A percentile compares a stretch with the other conserved stretches of the same genome.
Conservation (phyloP, 1,140 invertebrate species). For the Dermatophagoides farinae region DNA sequence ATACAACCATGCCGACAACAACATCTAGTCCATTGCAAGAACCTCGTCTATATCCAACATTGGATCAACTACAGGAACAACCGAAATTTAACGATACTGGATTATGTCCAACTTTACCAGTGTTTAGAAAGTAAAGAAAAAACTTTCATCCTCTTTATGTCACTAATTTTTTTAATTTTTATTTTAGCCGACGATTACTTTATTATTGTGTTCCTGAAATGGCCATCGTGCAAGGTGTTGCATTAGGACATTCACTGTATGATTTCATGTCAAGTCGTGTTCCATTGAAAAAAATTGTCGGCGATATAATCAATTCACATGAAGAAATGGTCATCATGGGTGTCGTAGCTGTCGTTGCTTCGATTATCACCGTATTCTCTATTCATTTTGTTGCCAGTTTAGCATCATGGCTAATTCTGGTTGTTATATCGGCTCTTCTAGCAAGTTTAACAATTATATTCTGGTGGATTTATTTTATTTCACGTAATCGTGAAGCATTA, state of each 20-base stretch:
- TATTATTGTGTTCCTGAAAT: slow-evolving; percentile 63
- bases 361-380: slow-evolving; percentile 55
- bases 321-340: slow-evolving; percentile 50
- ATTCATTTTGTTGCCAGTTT: slow-evolving; percentile 59
- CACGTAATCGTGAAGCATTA: slow-evolving; percentile 40
- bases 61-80: neutral
- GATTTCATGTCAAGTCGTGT: slow-evolving; percentile 65
- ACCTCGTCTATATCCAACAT: neutral
- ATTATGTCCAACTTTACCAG: neutral
- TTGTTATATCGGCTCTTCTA: slow-evolving; percentile 39
- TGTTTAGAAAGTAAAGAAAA: neutral
- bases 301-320: slow-evolving; percentile 69
- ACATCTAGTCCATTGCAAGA: neutral
- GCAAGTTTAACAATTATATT: slow-evolving; percentile 45
- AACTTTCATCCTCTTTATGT: neutral
- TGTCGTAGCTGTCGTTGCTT: slow-evolving; percentile 56
- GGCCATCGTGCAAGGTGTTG: slow-evolving; percentile 35
- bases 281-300: slow-evolving; percentile 59
- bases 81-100: slow-evolving; percentile 8
- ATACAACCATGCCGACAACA: neutral
- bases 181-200: slow-evolving; percentile 36
- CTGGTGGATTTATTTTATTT: slow-evolving; percentile 69
- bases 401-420: slow-evolving; percentile 68
- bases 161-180: neutral
- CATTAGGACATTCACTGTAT: slow-evolving; percentile 47